Evolutionary conservation across 2,113 vertebrate species (phyloP).

Genomic region (Ptychochromis oligacanthus): DNA sequence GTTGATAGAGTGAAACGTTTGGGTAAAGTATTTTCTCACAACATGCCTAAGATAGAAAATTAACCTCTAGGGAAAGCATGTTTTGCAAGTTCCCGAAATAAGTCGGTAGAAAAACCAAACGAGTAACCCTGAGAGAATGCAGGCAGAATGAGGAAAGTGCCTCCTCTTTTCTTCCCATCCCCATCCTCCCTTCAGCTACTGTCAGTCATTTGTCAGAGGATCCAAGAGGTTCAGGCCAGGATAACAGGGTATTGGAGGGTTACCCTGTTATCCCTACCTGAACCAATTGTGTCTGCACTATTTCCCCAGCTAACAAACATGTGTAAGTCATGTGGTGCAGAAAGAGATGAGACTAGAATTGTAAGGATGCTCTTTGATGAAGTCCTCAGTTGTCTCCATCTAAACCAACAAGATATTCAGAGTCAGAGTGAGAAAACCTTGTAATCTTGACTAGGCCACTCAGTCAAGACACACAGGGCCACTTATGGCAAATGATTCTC

Average conservation of each 20-base stretch:
- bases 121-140: constrained; percentile 28
- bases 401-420: not conserved
- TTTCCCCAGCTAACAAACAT: constrained; percentile 8
- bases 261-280: constrained; percentile 43
- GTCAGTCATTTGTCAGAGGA: constrained; percentile 56
- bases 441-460: not conserved
- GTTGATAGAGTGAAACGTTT: not conserved
- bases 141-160: constrained; percentile 15
- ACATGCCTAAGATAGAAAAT: not conserved
- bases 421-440: not conserved
- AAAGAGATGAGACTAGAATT: not conserved
- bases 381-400: not conserved
- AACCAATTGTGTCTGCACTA: constrained; percentile 46
- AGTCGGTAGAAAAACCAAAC: constrained; percentile 26
- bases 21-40: constrained; percentile 28
- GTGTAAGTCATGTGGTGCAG: not conserved
- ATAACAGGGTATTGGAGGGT: constrained; percentile 21
- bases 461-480: constrained; percentile 5
- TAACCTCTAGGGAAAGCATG: constrained; percentile 27
- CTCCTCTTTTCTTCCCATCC: not conserved
- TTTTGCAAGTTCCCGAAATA: constrained; percentile 42
- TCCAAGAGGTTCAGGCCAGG: too few species aligned
- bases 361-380: not conserved
- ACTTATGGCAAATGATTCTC: constrained; percentile 13
- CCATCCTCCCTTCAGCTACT: constrained; percentile 13